Conservation (phyloP, 2,113 vertebrate genomes). For the Gallinago paraguaiae region DNA sequence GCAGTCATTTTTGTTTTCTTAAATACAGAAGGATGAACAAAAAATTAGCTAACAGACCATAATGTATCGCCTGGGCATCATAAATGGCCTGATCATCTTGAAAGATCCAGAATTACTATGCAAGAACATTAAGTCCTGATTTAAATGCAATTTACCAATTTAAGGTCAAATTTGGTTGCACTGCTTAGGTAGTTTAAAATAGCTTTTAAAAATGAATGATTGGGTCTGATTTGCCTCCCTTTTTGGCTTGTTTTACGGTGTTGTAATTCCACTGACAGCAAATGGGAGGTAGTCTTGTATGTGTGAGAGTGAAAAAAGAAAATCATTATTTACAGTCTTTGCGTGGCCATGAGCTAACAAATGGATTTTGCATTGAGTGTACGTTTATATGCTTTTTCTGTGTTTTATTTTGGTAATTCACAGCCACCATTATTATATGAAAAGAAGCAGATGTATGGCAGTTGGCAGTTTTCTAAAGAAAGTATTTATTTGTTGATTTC, state of each 20-base stretch:
- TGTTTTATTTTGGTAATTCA: slow-evolving; percentile 35
- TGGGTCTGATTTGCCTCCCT: not conserved
- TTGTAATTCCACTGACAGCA: slow-evolving; percentile 4
- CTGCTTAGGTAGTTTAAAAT: not conserved
- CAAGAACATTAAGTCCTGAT: slow-evolving; percentile 9
- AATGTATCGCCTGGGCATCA: not conserved
- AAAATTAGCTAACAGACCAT: slow-evolving; percentile 34
- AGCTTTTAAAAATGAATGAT: not conserved
- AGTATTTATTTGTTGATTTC: not conserved
- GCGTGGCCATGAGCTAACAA: not conserved
- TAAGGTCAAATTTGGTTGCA: slow-evolving; percentile 14
- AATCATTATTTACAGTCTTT: slow-evolving; percentile 20
- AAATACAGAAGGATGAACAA: slow-evolving; percentile 29
- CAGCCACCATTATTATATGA: not conserved
- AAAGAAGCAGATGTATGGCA: slow-evolving; percentile 7
- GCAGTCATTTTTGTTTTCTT: not conserved
- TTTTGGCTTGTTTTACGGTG: not conserved
- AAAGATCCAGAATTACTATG: not conserved
- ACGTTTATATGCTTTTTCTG: not conserved
- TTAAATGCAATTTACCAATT: slow-evolving; percentile 29
- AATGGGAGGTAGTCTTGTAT: not conserved
- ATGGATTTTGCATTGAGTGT: not conserved
- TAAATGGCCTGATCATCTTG: not conserved
- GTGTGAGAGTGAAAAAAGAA: not conserved
- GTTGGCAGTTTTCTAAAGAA: slow-evolving; percentile 13